Percentiles rank a stretch among this genome's conserved stretches.
These are phyloP conservation scores for Margarornis squamiger DNA, from an alignment of 2,797 vertebrate species.

Conservation along the genomic window DNA sequence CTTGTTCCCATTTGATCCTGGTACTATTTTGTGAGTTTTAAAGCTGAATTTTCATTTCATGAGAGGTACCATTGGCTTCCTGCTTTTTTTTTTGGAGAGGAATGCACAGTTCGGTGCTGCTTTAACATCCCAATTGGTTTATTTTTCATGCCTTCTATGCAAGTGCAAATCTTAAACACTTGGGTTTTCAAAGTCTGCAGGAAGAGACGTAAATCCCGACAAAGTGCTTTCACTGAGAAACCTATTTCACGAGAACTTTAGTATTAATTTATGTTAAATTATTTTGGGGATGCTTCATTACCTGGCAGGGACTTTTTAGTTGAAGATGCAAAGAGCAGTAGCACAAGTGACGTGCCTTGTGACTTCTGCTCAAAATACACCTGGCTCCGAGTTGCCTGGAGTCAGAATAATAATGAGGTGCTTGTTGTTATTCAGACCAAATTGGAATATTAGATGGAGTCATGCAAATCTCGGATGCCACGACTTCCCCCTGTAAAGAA, in stretches of 20 bases:
- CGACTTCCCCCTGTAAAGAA: background rate
- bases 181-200: background rate
- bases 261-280: conserved; percentile 47
- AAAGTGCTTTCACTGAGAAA: background rate
- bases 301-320: background rate
- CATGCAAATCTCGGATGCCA: background rate
- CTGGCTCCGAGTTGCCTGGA: conserved; percentile 5
- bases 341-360: background rate
- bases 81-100: background rate
- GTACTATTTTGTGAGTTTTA: background rate
- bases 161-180: background rate
- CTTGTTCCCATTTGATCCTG: background rate
- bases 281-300: background rate
- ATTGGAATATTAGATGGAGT: conserved; percentile 1
- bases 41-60: background rate
- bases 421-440: conserved; percentile 9
- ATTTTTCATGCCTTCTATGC: background rate
- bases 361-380: conserved; percentile 23
- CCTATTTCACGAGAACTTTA: background rate
- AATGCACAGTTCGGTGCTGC: background rate
- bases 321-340: background rate
- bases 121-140: background rate
- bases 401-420: background rate
- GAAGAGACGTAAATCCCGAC: background rate
- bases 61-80: background rate